Conservation (phyloP, 1,140 invertebrate species). For the Elysia chlorotica region DNA sequence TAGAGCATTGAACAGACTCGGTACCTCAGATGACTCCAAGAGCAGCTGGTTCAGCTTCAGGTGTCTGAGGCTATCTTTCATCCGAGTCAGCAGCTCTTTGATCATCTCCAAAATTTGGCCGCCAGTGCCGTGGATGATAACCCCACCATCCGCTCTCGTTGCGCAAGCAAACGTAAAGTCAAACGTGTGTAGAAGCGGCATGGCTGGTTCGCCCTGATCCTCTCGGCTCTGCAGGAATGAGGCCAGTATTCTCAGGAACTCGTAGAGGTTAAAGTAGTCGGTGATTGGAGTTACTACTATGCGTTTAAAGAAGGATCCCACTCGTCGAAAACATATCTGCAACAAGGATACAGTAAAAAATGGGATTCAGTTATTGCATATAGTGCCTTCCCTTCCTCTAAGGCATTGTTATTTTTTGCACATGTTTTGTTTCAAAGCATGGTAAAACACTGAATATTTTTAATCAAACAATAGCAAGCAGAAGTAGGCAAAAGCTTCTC, state of each 20-base stretch:
- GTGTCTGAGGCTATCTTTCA: slow-evolving; percentile 70
- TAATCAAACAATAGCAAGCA: too few relatives aligned
- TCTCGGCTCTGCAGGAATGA: slow-evolving; percentile 43
- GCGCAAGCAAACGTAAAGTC: slow-evolving; percentile 83
- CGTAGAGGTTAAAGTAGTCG: slow-evolving; percentile 83
- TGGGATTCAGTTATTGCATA: not conserved
- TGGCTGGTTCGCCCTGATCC: slow-evolving; percentile 49
- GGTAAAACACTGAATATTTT: too few relatives aligned
- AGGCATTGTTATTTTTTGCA: too few relatives aligned
- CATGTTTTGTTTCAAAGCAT: too few relatives aligned
- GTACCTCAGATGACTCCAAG: slow-evolving; percentile 68
- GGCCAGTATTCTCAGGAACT: slow-evolving; percentile 69
- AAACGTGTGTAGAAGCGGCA: slow-evolving; percentile 53
- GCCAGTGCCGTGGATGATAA: slow-evolving; percentile 74
- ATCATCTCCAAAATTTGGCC: slow-evolving; percentile 64
- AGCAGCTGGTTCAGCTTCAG: slow-evolving; percentile 79
- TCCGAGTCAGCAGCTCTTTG: slow-evolving; percentile 70
- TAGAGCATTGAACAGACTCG: slow-evolving; percentile 74
- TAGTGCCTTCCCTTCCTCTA: too few relatives aligned
- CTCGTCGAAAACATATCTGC: slow-evolving; percentile 70
- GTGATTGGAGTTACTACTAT: slow-evolving; percentile 76
- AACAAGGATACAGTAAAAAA: not conserved
- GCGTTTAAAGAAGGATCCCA: slow-evolving; percentile 72
- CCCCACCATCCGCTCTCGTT: slow-evolving; percentile 53
- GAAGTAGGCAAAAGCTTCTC: too few relatives aligned